Percentiles rank a stretch among this genome's conserved stretches.
Evolutionary conservation across 2,888 invertebrate genomes (phyloP).

Genomic region (Acanthoscelides obtectus): DNA sequence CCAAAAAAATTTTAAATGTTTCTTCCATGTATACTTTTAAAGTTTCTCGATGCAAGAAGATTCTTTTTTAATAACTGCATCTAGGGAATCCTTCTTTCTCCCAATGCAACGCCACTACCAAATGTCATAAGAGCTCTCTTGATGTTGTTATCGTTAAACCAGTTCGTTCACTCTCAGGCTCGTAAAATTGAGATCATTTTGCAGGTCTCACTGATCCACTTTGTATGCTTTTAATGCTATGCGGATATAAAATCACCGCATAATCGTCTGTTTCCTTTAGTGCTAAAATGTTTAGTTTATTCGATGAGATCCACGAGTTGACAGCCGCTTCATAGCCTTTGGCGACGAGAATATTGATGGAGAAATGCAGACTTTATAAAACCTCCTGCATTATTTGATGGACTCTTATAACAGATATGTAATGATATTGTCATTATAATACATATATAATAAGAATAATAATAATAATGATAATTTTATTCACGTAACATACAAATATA

Average conservation of each 20-base stretch:
- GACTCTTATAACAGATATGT: too few relatives aligned
- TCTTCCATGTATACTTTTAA: too few relatives aligned
- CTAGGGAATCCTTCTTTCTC: neutral
- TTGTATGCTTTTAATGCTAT: neutral
- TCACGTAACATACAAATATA: too few relatives aligned
- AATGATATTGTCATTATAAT: too few relatives aligned
- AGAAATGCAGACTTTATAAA: too few relatives aligned
- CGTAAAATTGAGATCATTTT: neutral
- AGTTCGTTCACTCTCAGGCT: neutral
- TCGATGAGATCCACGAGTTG: neutral
- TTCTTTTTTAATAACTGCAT: too few relatives aligned
- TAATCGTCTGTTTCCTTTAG: neutral
- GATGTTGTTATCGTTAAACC: neutral
- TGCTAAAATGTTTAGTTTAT: neutral
- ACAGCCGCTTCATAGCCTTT: neutral
- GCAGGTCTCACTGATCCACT: neutral
- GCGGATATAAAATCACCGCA: neutral
- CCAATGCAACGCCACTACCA: neutral
- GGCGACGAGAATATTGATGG: too few relatives aligned
- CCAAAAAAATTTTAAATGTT: too few relatives aligned
- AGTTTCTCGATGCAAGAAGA: too few relatives aligned
- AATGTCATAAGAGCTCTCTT: neutral
- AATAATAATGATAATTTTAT: too few relatives aligned
- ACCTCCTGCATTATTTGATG: too few relatives aligned
- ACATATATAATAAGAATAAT: too few relatives aligned